A percentile compares a stretch with the other conserved stretches of the same genome.
These are phyloP conservation scores for Pseudopleuronectes americanus DNA, from an alignment of 2,797 vertebrate genomes.

Conservation along the genomic window DNA sequence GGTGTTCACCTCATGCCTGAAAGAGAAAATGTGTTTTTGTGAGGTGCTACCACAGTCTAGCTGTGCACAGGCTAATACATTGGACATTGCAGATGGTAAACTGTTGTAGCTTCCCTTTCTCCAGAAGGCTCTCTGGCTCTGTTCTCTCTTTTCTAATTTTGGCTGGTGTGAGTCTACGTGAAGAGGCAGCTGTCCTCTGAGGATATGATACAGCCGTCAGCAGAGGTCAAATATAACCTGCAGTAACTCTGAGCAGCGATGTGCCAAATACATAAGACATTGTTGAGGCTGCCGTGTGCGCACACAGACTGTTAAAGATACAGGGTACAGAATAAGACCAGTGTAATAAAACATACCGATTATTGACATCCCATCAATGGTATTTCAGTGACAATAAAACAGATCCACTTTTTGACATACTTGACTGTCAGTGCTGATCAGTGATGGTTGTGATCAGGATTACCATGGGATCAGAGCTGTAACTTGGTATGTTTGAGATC, in stretches of 20 bases:
- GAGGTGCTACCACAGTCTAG: background rate
- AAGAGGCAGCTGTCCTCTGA: conserved; percentile 60
- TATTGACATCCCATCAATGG: too few relatives aligned
- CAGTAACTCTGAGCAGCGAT: conserved; percentile 22
- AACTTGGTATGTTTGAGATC: conserved; percentile 7
- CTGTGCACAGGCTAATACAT: background rate
- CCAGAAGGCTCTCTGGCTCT: conserved; percentile 31
- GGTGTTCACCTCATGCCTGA: background rate
- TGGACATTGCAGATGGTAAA: background rate
- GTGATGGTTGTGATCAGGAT: background rate
- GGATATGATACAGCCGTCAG: conserved; percentile 46
- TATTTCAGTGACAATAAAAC: too few relatives aligned
- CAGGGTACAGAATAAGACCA: too few relatives aligned
- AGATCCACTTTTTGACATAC: background rate
- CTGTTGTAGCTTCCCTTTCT: conserved; percentile 1
- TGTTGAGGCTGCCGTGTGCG: conserved; percentile 22
- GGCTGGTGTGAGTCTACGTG: conserved; percentile 20
- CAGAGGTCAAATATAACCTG: conserved; percentile 62
- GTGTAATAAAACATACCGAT: too few relatives aligned
- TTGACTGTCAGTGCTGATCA: background rate
- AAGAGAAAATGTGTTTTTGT: background rate
- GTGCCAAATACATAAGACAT: conserved; percentile 44
- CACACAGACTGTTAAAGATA: too few relatives aligned
- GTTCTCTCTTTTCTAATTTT: conserved; percentile 50
- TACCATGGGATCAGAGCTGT: background rate